A percentile compares a stretch with the other conserved stretches of the same genome.
Evolutionary conservation across 2,113 vertebrate species (phyloP).

Genomic region (Sprattus sprattus): DNA sequence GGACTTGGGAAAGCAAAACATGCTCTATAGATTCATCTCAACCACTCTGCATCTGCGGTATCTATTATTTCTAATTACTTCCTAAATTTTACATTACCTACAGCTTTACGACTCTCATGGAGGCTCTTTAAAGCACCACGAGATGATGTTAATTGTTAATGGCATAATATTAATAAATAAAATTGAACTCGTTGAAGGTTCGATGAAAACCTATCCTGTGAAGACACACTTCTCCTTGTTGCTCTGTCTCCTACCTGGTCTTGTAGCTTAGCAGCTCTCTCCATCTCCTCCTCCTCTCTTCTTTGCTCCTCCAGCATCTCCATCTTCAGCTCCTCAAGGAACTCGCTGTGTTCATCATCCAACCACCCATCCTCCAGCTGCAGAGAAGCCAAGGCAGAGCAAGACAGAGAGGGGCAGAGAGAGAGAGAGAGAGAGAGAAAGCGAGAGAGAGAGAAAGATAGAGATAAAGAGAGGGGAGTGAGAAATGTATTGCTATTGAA

Average conservation of each 20-base stretch:
- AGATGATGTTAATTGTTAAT: not conserved
- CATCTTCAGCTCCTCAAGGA: constrained; percentile 95
- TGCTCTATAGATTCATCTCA: not conserved
- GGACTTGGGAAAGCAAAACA: not conserved
- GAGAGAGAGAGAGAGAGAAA: not conserved
- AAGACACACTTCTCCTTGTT: not conserved
- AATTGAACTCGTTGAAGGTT: not conserved
- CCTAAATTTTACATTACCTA: not conserved
- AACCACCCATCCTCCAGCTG: constrained; percentile 96
- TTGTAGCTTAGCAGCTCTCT: constrained; percentile 76
- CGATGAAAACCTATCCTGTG: not conserved
- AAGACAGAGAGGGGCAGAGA: constrained; percentile 14
- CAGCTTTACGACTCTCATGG: not conserved
- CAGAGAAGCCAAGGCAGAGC: not conserved
- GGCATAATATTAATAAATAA: not conserved
- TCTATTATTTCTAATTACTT: not conserved
- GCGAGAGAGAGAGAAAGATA: not conserved
- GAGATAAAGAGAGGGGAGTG: no score
- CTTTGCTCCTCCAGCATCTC: constrained; percentile 92
- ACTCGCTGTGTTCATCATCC: constrained; percentile 96
- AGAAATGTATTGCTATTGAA: not conserved
- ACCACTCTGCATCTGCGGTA: not conserved
- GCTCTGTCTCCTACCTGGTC: constrained; percentile 56
- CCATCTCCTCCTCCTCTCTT: constrained; percentile 81
- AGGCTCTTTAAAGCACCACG: no score